These are phyloP conservation scores for Scaptomyza graminum DNA, from an alignment of 1,140 invertebrate species.

Conservation along the genomic window DNA sequence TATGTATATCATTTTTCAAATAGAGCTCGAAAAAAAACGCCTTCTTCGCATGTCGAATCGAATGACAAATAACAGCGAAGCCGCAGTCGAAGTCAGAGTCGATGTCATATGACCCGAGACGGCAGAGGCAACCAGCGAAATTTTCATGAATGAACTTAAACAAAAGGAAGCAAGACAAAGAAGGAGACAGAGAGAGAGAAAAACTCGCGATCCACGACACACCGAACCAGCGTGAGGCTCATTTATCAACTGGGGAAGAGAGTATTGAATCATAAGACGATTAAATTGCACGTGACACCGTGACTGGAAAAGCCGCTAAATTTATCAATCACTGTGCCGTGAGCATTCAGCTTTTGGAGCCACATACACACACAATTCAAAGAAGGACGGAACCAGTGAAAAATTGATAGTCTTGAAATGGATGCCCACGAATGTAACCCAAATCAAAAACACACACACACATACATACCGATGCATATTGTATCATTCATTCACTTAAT, in stretches of 20 bases:
- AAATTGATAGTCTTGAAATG: constrained; percentile 42
- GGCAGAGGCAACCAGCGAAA: constrained; percentile 30
- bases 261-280: constrained; percentile 62
- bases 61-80: constrained; percentile 60
- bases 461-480: constrained; percentile 2
- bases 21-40: constrained; percentile 51
- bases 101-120: constrained; percentile 54
- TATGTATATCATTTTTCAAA: constrained; percentile 70
- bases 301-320: constrained; percentile 39
- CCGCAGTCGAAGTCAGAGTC: constrained; percentile 17
- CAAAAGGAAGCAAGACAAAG: constrained; percentile 49
- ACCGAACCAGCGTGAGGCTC: constrained; percentile 17
- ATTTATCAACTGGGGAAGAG: constrained; percentile 32
- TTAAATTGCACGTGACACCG: constrained; percentile 77
- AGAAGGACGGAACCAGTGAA: constrained; percentile 36
- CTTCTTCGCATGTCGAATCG: constrained; percentile 65
- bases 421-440: constrained; percentile 44
- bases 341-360: not conserved
- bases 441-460: constrained; percentile 13
- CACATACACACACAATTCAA: constrained; percentile 24
- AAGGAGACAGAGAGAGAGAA: not conserved
- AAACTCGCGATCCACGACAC: constrained; percentile 6
- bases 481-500: constrained; percentile 33
- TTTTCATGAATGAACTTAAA: constrained; percentile 61
- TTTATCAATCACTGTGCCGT: constrained; percentile 40